phyloP scores from a whole-genome alignment of 2,797 vertebrate species.

The Pteronotus mesoamericanus region DNA sequence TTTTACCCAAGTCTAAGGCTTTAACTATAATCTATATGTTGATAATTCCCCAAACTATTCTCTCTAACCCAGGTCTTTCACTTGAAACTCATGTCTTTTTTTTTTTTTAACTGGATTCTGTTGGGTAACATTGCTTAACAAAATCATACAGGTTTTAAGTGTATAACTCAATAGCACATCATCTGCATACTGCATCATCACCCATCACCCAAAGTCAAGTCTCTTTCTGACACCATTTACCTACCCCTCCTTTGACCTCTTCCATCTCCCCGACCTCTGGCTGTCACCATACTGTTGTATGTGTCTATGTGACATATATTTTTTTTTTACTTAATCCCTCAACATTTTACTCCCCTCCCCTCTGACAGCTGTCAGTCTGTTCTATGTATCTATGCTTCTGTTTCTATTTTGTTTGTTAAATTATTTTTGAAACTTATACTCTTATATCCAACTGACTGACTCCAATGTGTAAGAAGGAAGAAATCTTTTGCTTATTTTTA shows the following conservation, averaged over 20 bases:
- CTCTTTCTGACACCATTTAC: background rate
- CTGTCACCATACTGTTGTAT: background rate
- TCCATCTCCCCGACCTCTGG: background rate
- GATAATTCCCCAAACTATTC: background rate
- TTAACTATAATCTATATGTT: background rate
- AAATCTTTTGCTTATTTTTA: background rate
- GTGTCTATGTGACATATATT: background rate
- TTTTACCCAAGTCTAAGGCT: background rate
- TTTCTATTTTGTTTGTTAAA: background rate
- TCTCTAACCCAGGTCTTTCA: background rate
- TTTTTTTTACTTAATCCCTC: background rate
- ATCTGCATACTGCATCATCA: background rate
- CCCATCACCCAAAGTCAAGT: background rate
- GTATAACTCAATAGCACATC: background rate
- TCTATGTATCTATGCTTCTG: background rate
- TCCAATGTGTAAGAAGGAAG: slow-evolving; percentile 1
- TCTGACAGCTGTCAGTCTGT: background rate
- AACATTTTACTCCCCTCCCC: background rate
- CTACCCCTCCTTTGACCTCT: background rate
- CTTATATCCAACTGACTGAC: background rate
- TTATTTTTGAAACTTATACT: background rate
- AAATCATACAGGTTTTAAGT: background rate
- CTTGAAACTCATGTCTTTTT: background rate
- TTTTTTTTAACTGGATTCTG: background rate
- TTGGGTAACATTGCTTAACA: background rate